A percentile compares a stretch with the other conserved stretches of the same genome.
These are phyloP conservation scores for Platycheirus rosarum DNA, from an alignment of 2,888 invertebrate species.

Conservation along the genomic window DNA sequence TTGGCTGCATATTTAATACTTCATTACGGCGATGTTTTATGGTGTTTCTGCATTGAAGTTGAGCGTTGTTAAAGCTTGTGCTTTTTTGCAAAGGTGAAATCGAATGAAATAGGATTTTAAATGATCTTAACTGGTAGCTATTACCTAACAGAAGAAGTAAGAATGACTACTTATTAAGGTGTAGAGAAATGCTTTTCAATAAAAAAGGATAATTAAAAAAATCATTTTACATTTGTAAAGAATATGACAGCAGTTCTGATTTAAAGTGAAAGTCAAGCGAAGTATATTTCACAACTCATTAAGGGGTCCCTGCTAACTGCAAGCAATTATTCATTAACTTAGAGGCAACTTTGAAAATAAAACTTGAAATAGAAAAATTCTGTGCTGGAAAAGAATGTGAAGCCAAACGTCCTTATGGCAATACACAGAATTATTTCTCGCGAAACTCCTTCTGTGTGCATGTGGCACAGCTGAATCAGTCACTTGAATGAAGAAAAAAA, in stretches of 20 bases:
- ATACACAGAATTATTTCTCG: slow-evolving; percentile 65
- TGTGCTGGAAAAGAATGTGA: slow-evolving; percentile 67
- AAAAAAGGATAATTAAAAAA: slow-evolving; percentile 63
- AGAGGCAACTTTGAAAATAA: slow-evolving; percentile 69
- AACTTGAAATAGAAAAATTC: slow-evolving; percentile 35
- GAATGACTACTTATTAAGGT: too few relatives aligned
- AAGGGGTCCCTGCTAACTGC: slow-evolving; percentile 78
- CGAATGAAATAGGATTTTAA: slow-evolving; percentile 72
- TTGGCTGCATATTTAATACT: slow-evolving; percentile 75
- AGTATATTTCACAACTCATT: slow-evolving; percentile 74
- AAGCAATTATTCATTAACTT: slow-evolving; percentile 81
- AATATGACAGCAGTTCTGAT: slow-evolving; percentile 72
- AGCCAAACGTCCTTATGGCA: slow-evolving; percentile 72
- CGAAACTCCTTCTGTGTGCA: slow-evolving; percentile 70
- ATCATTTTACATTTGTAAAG: slow-evolving; percentile 46
- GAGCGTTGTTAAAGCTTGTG: neutral
- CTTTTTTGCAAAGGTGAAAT: slow-evolving; percentile 39
- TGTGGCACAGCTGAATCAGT: slow-evolving; percentile 73
- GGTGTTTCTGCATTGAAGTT: slow-evolving; percentile 53
- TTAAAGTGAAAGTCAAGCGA: slow-evolving; percentile 74
- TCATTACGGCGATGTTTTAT: slow-evolving; percentile 75
- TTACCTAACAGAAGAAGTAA: slow-evolving; percentile 2
- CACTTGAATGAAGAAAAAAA: slow-evolving; percentile 56
- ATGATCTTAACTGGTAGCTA: slow-evolving; percentile 56
- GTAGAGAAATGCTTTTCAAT: slow-evolving; percentile 40